Evolutionary conservation across 2,797 vertebrate genomes (phyloP).

Genomic region (Heterohyrax brucei): DNA sequence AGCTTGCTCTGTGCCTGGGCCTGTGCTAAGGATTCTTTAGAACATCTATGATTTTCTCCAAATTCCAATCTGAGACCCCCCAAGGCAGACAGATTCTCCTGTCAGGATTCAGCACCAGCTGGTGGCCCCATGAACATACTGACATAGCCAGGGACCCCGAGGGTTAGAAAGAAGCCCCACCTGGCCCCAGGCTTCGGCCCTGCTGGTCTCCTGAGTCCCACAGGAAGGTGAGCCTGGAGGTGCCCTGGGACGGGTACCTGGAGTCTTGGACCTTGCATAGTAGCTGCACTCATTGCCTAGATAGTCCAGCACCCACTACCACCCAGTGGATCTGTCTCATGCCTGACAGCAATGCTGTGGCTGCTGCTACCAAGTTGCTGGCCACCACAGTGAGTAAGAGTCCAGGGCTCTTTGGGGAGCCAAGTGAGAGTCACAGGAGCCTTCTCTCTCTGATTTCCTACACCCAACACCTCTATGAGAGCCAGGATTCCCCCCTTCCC

Average conservation of each 20-base stretch:
- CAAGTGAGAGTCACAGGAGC: not conserved
- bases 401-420: not conserved
- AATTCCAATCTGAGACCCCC: not conserved
- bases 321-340: not conserved
- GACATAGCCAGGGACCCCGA: not conserved
- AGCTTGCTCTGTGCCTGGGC: not conserved
- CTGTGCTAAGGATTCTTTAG: not conserved
- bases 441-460: not conserved
- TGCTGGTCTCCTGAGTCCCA: not conserved
- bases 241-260: no score
- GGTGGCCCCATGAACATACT: not conserved
- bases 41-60: not conserved
- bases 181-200: no score
- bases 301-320: not conserved
- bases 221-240: not conserved
- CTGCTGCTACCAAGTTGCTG: not conserved
- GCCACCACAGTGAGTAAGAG: rapidly evolving
- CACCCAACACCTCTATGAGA: not conserved
- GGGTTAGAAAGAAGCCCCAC: not conserved
- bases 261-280: not conserved
- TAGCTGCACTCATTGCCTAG: not conserved
- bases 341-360: no score
- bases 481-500: not conserved
- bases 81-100: not conserved
- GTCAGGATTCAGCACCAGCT: not conserved